Base-by-base conservation (phyloP, 2,888 invertebrate species). In the Erynnis tages region DNA sequence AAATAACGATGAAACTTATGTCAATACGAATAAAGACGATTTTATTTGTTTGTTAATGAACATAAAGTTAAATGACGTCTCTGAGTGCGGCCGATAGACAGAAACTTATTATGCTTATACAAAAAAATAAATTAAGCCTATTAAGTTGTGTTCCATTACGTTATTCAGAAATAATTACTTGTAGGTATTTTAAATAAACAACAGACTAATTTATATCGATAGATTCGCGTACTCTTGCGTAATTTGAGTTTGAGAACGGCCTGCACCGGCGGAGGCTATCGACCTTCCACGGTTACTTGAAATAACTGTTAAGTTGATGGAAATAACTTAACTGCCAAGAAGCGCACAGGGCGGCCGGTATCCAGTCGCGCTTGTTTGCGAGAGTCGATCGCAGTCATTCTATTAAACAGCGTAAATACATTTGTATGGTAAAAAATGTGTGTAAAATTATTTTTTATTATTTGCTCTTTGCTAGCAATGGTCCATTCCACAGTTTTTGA, bases 261-360 rank as follows among this genome's bases (percentile, higher is more conserved):
- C 60, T 81, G 80, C 77, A 79, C 69, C 69, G 70, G 69, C 73
- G 57, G 79, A 81, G 89, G 90, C 81, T 90, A 87, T 90, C 82
- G 87, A 91, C 82, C 82, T 87, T 81, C 75, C 73, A 74, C 80
- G 69, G 80, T 82, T 84, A 86, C 88, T 86, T 82, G 82, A 80
- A 80, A 78, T 82, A 82, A 82, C 85, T 83, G 89, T 90, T 89
- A 81, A 79, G 79, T 82, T 79, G 82, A 76, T 83, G 87, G 79
- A 83, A 88, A 85, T 84, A 88, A 82, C 83, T 84, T 75, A 63
- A n/a, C 69, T 70, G 72, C 73, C 71, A 71, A 73, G 75, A 71
- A 67, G 67, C 69, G 69, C 71, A 70, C 76, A 76, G 79, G 78
- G 81, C 75, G 66, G 65, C 66, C 64, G 61, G 62, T 60, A 65